Conservation (phyloP, 2,888 invertebrate genomes). For the Strigamia transsilvanica region DNA sequence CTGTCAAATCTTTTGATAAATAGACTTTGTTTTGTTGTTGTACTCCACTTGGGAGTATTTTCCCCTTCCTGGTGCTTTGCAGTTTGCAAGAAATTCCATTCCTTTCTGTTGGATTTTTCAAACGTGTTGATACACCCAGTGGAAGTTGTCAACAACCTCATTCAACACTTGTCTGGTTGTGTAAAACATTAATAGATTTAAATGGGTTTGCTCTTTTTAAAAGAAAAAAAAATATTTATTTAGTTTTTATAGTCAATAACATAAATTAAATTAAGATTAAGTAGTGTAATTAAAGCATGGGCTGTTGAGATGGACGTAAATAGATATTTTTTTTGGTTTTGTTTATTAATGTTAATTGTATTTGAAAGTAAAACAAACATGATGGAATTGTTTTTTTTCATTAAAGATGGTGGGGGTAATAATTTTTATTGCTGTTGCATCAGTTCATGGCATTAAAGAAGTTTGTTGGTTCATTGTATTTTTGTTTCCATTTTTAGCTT, state of each 20-base stretch:
- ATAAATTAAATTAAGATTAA: neutral
- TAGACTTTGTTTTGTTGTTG: neutral
- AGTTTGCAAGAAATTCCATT: neutral
- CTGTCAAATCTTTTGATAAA: conserved; percentile 30
- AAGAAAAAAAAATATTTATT: no score
- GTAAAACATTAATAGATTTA: no score
- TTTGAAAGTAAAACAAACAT: neutral
- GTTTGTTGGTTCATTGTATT: no score
- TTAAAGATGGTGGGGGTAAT: no score
- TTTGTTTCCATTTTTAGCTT: no score
- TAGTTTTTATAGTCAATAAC: neutral
- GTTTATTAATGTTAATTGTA: neutral
- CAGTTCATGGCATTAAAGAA: no score
- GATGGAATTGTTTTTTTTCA: no score
- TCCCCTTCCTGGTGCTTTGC: conserved; percentile 9
- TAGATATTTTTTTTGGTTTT: neutral
- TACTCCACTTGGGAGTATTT: neutral
- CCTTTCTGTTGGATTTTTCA: neutral
- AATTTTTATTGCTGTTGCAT: no score
- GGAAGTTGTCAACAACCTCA: conserved; percentile 5
- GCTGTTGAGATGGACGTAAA: neutral
- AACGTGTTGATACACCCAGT: neutral
- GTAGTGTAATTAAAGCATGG: neutral
- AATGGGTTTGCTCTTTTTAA: no score
- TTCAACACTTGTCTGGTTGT: neutral